phyloP scores from a whole-genome alignment of 2,113 vertebrate genomes.

The Silurus meridionalis region DNA sequence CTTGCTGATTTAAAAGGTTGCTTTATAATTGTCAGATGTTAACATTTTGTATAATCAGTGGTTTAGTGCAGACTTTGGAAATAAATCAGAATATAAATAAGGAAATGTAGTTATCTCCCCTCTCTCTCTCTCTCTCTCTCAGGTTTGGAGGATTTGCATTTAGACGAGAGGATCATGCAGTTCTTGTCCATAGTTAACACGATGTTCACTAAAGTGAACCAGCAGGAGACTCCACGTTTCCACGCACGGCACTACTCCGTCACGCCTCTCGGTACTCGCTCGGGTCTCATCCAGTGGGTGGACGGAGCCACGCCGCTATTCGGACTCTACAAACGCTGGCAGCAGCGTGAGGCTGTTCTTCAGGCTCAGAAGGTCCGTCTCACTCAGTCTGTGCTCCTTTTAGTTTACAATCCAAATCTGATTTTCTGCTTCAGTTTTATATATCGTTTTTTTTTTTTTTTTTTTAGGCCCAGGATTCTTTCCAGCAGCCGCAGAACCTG shows the following conservation, averaged over 20 bases:
- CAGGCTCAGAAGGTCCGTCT: conserved; percentile 88
- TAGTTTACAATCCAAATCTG: not conserved
- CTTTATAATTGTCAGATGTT: too few relatives aligned
- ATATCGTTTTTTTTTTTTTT: not conserved
- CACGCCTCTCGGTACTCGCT: conserved; percentile 92
- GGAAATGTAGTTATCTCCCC: too few relatives aligned
- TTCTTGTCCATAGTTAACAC: conserved; percentile 98
- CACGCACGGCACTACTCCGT: conserved; percentile 95
- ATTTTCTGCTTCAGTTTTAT: too few relatives aligned
- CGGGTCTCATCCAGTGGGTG: conserved; percentile 97
- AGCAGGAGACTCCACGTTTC: conserved; percentile 90
- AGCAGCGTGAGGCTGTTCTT: conserved; percentile 89
- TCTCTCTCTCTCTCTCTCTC: not conserved
- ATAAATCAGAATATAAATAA: too few relatives aligned
- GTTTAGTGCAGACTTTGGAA: too few relatives aligned
- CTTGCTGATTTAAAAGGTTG: too few relatives aligned
- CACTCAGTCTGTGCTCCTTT: too few relatives aligned
- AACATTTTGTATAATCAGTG: too few relatives aligned
- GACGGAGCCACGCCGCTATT: conserved; percentile 95
- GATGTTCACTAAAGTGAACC: conserved; percentile 98
- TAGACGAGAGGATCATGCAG: conserved; percentile 99
- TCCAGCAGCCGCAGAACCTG: conserved; percentile 86
- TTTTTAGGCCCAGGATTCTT: conserved; percentile 86
- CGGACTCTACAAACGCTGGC: conserved; percentile 98
- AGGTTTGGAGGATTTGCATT: conserved; percentile 95